Percentiles rank a stretch among this genome's conserved stretches.
Conservation (phyloP, 2,797 vertebrate genomes). For the Brachymystax lenok region DNA sequence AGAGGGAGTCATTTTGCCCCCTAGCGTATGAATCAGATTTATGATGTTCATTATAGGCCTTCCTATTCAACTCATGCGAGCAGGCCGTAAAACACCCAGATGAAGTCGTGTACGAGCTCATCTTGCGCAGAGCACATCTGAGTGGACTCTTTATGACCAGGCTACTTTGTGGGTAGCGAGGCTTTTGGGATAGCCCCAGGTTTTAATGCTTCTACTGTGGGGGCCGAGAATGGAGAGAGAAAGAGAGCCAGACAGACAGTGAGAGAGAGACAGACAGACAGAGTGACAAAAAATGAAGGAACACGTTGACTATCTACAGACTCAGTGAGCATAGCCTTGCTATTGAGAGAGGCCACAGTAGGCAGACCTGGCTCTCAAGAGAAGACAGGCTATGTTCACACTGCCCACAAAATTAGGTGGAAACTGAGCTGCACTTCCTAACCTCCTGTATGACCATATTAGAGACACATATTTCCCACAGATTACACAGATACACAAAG, state of each 20-base stretch:
- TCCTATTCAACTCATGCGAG: slow-evolving; percentile 47
- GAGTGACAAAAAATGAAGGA: not conserved
- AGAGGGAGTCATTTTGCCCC: slow-evolving; percentile 29
- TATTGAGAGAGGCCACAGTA: no score
- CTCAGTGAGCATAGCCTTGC: no score
- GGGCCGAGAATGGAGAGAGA: slow-evolving; percentile 25
- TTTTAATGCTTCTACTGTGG: slow-evolving; percentile 52
- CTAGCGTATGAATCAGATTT: slow-evolving; percentile 54
- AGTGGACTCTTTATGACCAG: slow-evolving; percentile 45
- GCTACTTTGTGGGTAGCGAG: slow-evolving; percentile 25
- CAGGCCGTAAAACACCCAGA: slow-evolving; percentile 56
- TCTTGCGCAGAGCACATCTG: slow-evolving; percentile 22
- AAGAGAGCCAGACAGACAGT: slow-evolving; percentile 7
- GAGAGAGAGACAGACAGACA: slow-evolving; percentile 3
- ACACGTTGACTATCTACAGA: no score
- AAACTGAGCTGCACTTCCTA: no score
- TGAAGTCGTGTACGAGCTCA: slow-evolving; percentile 45
- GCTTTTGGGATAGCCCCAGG: slow-evolving; percentile 49
- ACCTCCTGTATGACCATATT: no score
- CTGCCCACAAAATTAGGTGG: no score
- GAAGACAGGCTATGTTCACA: no score
- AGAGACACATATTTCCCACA: no score
- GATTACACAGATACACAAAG: no score
- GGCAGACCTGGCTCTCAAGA: no score
- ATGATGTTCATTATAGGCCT: slow-evolving; percentile 65